Evolutionary conservation across 2,113 vertebrate genomes (phyloP).

Genomic region (Antechinus flavipes): DNA sequence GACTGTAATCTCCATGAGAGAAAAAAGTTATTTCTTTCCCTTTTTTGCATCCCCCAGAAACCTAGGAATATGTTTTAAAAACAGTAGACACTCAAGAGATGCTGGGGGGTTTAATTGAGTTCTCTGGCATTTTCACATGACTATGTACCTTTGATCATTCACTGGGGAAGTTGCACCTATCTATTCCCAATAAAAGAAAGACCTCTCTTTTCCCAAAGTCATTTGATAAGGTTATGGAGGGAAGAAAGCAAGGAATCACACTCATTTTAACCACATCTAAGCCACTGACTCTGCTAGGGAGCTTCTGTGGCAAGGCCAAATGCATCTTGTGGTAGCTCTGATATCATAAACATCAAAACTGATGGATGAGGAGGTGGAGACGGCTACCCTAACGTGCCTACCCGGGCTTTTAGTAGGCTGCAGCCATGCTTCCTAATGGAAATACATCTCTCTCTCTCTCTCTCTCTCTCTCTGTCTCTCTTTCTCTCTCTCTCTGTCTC

Average conservation of each 20-base stretch:
- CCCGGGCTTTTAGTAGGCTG: slow-evolving; percentile 56
- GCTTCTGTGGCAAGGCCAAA: slow-evolving; percentile 35
- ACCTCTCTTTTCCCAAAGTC: slow-evolving; percentile 29
- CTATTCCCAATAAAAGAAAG: background rate
- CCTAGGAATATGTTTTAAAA: background rate
- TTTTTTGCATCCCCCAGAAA: background rate
- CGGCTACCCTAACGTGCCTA: slow-evolving; percentile 37
- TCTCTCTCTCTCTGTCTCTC: no score
- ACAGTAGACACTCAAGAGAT: background rate
- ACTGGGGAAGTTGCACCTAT: background rate
- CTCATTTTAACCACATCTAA: background rate
- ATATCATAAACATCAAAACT: slow-evolving; percentile 63
- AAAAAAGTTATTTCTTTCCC: background rate
- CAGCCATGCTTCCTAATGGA: slow-evolving; percentile 64
- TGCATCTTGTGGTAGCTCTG: slow-evolving; percentile 46
- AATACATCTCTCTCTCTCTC: slow-evolving; percentile 35
- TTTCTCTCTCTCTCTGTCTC: no score
- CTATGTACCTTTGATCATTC: background rate
- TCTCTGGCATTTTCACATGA: background rate
- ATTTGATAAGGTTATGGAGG: slow-evolving; percentile 19
- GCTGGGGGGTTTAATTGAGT: background rate
- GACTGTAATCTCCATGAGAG: background rate
- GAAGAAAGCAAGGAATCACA: slow-evolving; percentile 52
- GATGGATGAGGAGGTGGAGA: slow-evolving; percentile 54
- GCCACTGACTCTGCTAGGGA: background rate